Evolutionary conservation across 1,140 invertebrate species (phyloP).

Genomic region (Lerema accius): DNA sequence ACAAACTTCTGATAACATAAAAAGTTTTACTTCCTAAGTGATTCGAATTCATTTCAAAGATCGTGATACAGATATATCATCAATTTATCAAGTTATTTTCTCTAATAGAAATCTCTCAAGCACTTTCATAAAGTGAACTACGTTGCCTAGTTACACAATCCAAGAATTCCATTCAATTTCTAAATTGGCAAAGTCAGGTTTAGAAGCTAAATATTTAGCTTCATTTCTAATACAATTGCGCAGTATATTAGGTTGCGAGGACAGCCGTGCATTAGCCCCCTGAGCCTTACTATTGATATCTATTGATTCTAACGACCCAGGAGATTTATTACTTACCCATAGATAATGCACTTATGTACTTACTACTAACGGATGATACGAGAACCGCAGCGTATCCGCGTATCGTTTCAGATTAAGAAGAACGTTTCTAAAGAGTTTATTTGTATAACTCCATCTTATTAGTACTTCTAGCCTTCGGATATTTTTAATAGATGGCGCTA

Average conservation of each 20-base stretch:
- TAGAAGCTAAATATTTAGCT: not conserved
- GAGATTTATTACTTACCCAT: conserved; percentile 65
- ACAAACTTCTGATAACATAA: too few relatives aligned
- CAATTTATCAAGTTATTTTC: too few relatives aligned
- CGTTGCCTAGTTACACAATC: too few relatives aligned
- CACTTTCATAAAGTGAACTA: too few relatives aligned
- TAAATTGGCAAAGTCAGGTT: not conserved
- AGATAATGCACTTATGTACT: not conserved
- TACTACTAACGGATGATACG: too few relatives aligned
- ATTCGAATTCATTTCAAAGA: too few relatives aligned
- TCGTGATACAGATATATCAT: too few relatives aligned
- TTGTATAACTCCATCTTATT: not conserved
- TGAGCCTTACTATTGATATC: conserved; percentile 68
- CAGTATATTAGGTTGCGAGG: conserved; percentile 13
- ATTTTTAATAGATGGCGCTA: too few relatives aligned
- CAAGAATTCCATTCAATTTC: not conserved
- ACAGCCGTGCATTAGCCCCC: conserved; percentile 48
- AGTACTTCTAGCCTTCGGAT: too few relatives aligned
- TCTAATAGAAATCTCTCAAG: not conserved
- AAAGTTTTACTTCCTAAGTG: too few relatives aligned
- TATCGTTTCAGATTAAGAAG: not conserved
- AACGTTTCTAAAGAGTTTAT: conserved; percentile 9
- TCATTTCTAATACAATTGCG: conserved; percentile 15
- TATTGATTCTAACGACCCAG: conserved; percentile 73
- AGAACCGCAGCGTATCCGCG: conserved; percentile 14